A percentile compares a stretch with the other conserved stretches of the same genome.
phyloP scores from a whole-genome alignment of 2,888 invertebrate species.

The Girardia tigrina region DNA sequence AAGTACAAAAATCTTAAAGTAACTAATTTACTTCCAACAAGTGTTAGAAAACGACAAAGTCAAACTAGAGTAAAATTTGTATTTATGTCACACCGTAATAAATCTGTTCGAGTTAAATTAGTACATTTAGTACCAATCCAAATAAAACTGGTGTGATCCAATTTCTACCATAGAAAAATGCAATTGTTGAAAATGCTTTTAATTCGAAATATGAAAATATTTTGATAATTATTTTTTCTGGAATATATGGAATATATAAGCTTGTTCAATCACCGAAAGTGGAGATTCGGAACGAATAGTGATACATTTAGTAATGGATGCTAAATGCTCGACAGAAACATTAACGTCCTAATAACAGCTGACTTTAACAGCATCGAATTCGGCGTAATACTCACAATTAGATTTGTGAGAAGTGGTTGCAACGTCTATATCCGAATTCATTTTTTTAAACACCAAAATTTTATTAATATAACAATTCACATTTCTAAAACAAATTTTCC shows the following conservation, averaged over 20 bases:
- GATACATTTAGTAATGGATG: too few species aligned
- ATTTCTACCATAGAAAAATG: background rate
- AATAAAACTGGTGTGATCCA: background rate
- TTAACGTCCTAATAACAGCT: too few species aligned
- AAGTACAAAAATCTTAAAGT: background rate
- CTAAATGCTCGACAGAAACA: too few species aligned
- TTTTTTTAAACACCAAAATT: too few species aligned
- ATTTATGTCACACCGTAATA: background rate
- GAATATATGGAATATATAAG: background rate
- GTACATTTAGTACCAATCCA: background rate
- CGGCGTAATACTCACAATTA: too few species aligned
- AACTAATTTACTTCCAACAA: background rate
- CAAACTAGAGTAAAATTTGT: conserved; percentile 6
- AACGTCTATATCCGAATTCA: too few species aligned
- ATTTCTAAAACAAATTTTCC: too few species aligned
- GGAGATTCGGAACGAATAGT: too few species aligned
- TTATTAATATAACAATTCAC: too few species aligned
- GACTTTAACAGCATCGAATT: too few species aligned
- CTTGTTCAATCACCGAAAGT: background rate
- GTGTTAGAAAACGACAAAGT: conserved; percentile 6
- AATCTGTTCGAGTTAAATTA: background rate
- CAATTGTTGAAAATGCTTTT: background rate
- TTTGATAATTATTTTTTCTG: background rate
- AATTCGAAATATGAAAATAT: background rate
- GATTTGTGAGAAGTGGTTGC: too few species aligned